phyloP scores from a whole-genome alignment of 2,888 invertebrate species.

The Dicyrtomina minuta region DNA sequence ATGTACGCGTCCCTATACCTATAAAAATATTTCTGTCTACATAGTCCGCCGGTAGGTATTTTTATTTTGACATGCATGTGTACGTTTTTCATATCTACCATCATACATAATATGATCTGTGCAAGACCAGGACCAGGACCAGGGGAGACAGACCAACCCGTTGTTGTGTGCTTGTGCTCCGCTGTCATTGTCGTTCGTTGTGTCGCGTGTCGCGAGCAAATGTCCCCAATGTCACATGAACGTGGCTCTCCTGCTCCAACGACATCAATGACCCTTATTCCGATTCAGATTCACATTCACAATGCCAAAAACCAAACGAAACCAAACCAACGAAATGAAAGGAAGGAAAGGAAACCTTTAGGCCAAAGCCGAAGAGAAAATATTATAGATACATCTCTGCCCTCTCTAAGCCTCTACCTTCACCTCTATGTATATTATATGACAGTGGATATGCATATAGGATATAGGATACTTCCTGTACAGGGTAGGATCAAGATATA shows the following conservation, averaged over 20 bases:
- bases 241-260: slow-evolving; percentile 28
- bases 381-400: too few species aligned
- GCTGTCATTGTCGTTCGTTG: slow-evolving; percentile 15
- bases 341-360: too few species aligned
- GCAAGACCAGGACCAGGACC: not conserved
- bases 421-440: too few species aligned
- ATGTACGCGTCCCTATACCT: not conserved
- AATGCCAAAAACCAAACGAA: not conserved
- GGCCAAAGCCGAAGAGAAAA: too few species aligned
- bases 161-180: too few species aligned
- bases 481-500: too few species aligned
- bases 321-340: too few species aligned
- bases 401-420: too few species aligned
- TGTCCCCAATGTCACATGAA: slow-evolving; percentile 44
- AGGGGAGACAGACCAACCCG: slow-evolving; percentile 31
- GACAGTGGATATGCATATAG: too few species aligned
- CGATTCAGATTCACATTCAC: not conserved
- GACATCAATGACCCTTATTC: slow-evolving; percentile 41
- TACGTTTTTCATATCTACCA: too few species aligned
- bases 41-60: not conserved
- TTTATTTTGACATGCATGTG: not conserved
- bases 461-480: too few species aligned
- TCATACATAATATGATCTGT: too few species aligned
- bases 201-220: slow-evolving; percentile 44
- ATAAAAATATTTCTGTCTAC: not conserved